Evolutionary conservation across 2,113 vertebrate genomes (phyloP).

Genomic region (Sapayoa aenigma): DNA sequence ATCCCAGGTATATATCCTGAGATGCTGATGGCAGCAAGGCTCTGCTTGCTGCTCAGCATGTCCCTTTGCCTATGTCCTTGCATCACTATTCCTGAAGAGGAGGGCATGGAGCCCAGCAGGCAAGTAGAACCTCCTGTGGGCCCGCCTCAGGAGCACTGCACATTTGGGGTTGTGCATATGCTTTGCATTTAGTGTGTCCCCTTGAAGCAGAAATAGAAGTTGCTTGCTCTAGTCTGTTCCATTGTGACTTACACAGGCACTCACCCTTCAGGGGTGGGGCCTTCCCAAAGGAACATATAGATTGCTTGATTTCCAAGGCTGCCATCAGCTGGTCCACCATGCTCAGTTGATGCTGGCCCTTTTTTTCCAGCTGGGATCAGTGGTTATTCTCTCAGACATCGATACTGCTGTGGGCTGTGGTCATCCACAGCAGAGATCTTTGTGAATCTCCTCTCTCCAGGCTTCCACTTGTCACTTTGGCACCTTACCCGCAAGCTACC

Average conservation of each 20-base stretch:
- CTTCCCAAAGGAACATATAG: neutral
- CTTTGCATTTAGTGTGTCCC: neutral
- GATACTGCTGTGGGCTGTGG: neutral
- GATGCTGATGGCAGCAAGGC: neutral
- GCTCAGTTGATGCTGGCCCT: neutral
- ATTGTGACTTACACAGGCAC: accelerated
- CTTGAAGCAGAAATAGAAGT: neutral
- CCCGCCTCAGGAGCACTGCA: accelerated
- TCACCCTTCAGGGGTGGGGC: accelerated
- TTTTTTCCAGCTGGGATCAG: neutral
- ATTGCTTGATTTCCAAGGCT: neutral
- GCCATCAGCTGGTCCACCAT: accelerated
- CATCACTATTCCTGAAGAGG: neutral
- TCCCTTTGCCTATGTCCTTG: neutral
- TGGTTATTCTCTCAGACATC: neutral
- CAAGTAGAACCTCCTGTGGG: neutral
- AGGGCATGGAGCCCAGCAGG: neutral
- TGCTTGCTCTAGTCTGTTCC: neutral
- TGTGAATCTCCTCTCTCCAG: neutral
- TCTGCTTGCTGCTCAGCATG: neutral
- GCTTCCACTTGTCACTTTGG: neutral
- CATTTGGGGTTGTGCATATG: neutral
- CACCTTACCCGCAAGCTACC: neutral
- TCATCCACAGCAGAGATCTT: neutral
- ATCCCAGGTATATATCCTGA: neutral